A percentile compares a stretch with the other conserved stretches of the same genome.
Conservation (phyloP, 2,113 vertebrate species). For the Cyprinodon variegatus region DNA sequence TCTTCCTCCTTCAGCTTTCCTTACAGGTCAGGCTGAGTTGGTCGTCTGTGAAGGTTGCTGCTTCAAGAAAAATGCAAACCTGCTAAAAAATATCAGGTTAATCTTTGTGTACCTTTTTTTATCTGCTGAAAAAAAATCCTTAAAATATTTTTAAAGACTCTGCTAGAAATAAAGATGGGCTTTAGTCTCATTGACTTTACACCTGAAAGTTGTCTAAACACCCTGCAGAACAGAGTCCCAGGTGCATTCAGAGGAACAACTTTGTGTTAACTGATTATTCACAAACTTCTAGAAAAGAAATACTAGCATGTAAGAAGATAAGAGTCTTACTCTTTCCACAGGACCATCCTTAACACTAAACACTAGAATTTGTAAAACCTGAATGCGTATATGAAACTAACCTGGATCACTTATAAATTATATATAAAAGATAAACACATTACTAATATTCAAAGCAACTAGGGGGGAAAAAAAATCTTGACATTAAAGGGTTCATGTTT, state of each 20-base stretch:
- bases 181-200: conserved; percentile 12
- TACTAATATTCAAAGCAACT: too few species aligned
- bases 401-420: too few species aligned
- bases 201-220: conserved; percentile 29
- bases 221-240: neutral
- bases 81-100: conserved; percentile 11
- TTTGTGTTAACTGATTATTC: conserved; percentile 46
- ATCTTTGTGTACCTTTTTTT: neutral
- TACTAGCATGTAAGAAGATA: conserved; percentile 12
- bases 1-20: neutral
- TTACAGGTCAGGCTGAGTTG: conserved; percentile 46
- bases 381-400: too few species aligned
- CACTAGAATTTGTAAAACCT: neutral
- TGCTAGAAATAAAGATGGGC: neutral
- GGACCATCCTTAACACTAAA: neutral
- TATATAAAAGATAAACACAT: too few species aligned
- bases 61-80: conserved; percentile 28
- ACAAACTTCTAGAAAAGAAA: conserved; percentile 37
- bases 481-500: too few species aligned
- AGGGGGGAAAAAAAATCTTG: too few species aligned
- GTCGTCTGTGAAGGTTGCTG: conserved; percentile 29
- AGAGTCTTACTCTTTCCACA: conserved; percentile 29
- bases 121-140: neutral
- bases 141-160: neutral
- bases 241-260: too few species aligned